Percentiles rank a stretch among this genome's conserved stretches.
phyloP scores from a whole-genome alignment of 2,888 invertebrate genomes.

The Epinotia ramella region DNA sequence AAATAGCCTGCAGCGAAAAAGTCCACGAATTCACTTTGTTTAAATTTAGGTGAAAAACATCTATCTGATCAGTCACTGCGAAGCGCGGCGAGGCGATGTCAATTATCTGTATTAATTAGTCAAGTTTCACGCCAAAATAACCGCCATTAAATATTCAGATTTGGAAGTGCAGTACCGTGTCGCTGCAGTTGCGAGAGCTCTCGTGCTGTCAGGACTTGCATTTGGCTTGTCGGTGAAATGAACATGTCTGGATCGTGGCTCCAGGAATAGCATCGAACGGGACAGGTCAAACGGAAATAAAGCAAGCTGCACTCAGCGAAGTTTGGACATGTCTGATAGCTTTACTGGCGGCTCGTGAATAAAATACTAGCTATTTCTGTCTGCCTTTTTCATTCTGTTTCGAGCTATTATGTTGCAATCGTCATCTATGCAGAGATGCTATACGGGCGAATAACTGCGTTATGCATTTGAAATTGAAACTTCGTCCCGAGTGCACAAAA shows the following conservation, averaged over 20 bases:
- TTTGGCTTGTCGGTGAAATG: conserved; percentile 76
- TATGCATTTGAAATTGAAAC: conserved; percentile 27
- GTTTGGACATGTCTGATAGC: conserved; percentile 81
- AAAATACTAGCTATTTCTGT: conserved; percentile 73
- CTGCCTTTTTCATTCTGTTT: conserved; percentile 60
- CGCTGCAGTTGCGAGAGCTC: conserved; percentile 63
- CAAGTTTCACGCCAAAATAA: conserved; percentile 70
- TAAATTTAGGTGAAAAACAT: conserved; percentile 66
- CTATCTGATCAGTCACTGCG: conserved; percentile 67
- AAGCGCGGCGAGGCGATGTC: conserved; percentile 60
- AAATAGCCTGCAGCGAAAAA: conserved; percentile 66
- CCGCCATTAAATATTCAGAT: conserved; percentile 80
- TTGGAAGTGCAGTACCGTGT: conserved; percentile 80
- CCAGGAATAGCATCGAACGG: conserved; percentile 78
- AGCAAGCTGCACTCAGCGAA: conserved; percentile 79
- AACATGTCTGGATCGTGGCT: conserved; percentile 76
- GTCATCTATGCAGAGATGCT: conserved; percentile 48
- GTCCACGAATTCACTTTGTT: conserved; percentile 67
- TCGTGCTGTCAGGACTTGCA: conserved; percentile 75
- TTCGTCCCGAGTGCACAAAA: conserved; percentile 11
- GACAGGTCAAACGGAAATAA: conserved; percentile 83
- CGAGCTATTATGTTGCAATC: conserved; percentile 55
- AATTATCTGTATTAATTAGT: conserved; percentile 76
- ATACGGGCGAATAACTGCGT: conserved; percentile 24
- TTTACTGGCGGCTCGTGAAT: conserved; percentile 76